These are phyloP conservation scores for Calliscelio sp. DNA, from an alignment of 2,888 invertebrate genomes.

Conservation along the genomic window DNA sequence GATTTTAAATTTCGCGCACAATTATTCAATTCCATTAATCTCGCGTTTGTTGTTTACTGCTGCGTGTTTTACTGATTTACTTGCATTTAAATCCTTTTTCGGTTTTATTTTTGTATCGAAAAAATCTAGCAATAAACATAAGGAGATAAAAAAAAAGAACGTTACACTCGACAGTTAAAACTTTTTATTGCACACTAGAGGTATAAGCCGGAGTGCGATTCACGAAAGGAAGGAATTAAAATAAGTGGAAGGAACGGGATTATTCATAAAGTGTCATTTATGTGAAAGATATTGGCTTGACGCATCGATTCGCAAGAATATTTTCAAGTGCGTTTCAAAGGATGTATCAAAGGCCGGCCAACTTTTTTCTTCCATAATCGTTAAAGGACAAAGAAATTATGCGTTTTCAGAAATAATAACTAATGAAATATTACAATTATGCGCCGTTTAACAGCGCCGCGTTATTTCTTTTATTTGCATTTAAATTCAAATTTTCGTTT, in stretches of 20 bases:
- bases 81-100: not conserved
- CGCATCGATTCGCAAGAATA: slow-evolving; percentile 57
- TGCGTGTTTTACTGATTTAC: slow-evolving; percentile 12
- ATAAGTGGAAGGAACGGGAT: slow-evolving; percentile 67
- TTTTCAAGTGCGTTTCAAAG: slow-evolving; percentile 54
- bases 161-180: slow-evolving; percentile 42
- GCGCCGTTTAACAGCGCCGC: not conserved
- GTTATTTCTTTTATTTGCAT: slow-evolving; percentile 28
- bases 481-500: slow-evolving; percentile 17
- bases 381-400: slow-evolving; percentile 47
- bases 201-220: slow-evolving; percentile 45
- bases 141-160: slow-evolving; percentile 19
- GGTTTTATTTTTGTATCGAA: slow-evolving; percentile 11
- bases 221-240: slow-evolving; percentile 59
- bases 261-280: slow-evolving; percentile 69
- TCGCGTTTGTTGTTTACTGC: slow-evolving; percentile 23
- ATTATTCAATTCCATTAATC: slow-evolving; percentile 58
- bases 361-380: slow-evolving; percentile 45
- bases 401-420: slow-evolving; percentile 40
- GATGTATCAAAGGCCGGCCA: slow-evolving; percentile 42
- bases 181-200: slow-evolving; percentile 52
- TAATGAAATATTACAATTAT: slow-evolving; percentile 43
- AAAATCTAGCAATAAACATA: slow-evolving; percentile 34
- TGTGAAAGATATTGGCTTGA: slow-evolving; percentile 61
- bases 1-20: slow-evolving; percentile 39